phyloP scores from a whole-genome alignment of 2,797 vertebrate species.

The Distichodus sexfasciatus region DNA sequence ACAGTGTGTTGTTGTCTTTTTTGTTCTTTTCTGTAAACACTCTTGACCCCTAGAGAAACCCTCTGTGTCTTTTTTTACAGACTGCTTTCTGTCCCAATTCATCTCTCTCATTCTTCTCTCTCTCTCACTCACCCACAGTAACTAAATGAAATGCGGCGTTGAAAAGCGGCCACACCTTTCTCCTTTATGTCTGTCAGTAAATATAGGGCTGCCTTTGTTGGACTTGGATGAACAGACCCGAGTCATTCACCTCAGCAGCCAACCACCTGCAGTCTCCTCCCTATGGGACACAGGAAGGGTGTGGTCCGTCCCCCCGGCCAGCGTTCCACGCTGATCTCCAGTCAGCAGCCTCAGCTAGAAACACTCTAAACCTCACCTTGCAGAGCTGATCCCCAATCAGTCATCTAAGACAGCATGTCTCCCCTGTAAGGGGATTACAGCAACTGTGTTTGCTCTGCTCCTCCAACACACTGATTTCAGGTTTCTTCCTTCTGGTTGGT shows the following conservation, averaged over 20 bases:
- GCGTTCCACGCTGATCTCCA: too few relatives aligned
- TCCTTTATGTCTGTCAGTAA: conserved; percentile 58
- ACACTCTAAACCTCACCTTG: too few relatives aligned
- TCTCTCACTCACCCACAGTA: background rate
- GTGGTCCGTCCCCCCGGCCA: conserved; percentile 16
- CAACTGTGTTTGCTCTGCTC: background rate
- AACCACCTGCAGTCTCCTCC: conserved; percentile 54
- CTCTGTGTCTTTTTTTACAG: too few relatives aligned
- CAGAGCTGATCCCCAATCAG: too few relatives aligned
- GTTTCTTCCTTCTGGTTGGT: background rate
- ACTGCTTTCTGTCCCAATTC: conserved; percentile 7
- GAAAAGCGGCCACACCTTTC: conserved; percentile 65
- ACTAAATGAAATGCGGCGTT: conserved; percentile 37
- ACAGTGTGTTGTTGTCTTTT: too few relatives aligned
- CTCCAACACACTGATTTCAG: too few relatives aligned
- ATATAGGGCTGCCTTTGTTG: conserved; percentile 65
- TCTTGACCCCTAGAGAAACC: background rate
- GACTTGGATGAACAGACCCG: conserved; percentile 53
- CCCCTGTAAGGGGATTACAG: conserved; percentile 4
- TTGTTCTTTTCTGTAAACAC: background rate
- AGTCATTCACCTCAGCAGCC: conserved; percentile 54
- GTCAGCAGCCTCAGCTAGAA: too few relatives aligned
- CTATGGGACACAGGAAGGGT: background rate
- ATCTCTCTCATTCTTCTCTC: background rate
- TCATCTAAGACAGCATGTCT: background rate